Evolutionary conservation across 2,797 vertebrate genomes (phyloP), one percentile per base, ranked within the genome.

Genomic region (Coracias cyanogaster): DNA sequence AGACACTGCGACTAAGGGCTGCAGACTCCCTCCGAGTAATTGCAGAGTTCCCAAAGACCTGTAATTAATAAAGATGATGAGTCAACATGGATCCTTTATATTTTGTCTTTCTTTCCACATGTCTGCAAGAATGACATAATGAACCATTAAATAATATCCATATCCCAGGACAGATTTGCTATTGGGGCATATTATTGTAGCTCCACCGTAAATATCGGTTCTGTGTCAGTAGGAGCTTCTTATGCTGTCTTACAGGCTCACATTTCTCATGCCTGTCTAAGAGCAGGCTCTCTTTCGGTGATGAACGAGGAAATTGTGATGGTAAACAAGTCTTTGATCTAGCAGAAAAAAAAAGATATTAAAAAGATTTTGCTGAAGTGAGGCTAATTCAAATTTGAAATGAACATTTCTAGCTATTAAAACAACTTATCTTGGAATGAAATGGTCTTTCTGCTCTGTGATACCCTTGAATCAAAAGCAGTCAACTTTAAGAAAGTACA

Each of bases 281-380:
- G 45, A 91, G 39, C 48, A 46, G 76, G n/a, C 76, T 91, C 66
- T 57, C 10, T 86, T 95, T 64, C 89, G 69, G 79, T 89, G 92
- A 91, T 43, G 64, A 77, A 92, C 3, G 15, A 89, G 61, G 91
- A 87, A 94, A 82, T 55, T 24, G 72, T 62, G 91, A 61, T 61
- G 54, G 82, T 88, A 97, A 95, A 96, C 89, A 94, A 92, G 79
- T 15, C 92, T 92, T 91, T 89, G 91, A 93, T 82, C 29, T 46
- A 90, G 57, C 65, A 91, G 67, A 12, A 31, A 29, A 82, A 82
- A 48, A 48, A 70, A 79, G 20, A 74, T 92, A 93, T 85, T 91
- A 78, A 85, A 90, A 93, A 91, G 71, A 89, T 80, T 86, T 93
- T 95, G 81, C 79, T 76, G 82, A 83, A 96, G 79, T 71, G 85